phyloP scores from a whole-genome alignment of 2,113 vertebrate genomes.

The Todiramphus chloris region DNA sequence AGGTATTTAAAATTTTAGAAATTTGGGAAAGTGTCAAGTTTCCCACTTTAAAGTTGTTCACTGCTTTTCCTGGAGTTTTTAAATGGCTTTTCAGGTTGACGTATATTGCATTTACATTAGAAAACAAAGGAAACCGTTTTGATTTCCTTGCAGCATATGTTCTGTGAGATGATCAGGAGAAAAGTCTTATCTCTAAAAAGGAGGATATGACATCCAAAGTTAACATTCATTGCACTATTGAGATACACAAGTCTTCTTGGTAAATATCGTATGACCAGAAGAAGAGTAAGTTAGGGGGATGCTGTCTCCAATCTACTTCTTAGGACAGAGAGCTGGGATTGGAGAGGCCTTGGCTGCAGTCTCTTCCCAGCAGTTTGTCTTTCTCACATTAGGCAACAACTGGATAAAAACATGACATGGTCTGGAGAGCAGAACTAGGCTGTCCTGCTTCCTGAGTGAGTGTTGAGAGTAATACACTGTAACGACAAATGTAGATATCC shows the following conservation, averaged over 20 bases:
- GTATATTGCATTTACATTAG: neutral
- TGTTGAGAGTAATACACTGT: neutral
- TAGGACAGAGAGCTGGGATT: neutral
- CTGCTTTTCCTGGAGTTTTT: conserved; percentile 35
- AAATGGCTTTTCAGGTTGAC: neutral
- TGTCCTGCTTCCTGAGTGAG: neutral
- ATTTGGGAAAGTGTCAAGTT: conserved; percentile 43
- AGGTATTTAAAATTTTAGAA: conserved; percentile 59
- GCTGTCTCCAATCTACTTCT: neutral
- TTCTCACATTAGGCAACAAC: neutral
- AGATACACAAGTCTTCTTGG: neutral
- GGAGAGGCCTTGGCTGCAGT: neutral
- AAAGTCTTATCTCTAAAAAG: neutral
- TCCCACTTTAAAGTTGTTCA: conserved; percentile 41
- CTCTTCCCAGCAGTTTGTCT: neutral
- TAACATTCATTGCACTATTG: neutral
- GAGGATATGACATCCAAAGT: neutral
- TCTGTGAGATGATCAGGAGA: neutral
- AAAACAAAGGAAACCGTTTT: neutral
- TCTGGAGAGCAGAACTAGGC: neutral
- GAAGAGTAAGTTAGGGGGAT: neutral
- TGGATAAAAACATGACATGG: neutral
- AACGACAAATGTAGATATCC: neutral
- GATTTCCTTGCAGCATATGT: neutral
- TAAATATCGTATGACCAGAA: neutral